Evolutionary conservation across 2,888 invertebrate genomes (phyloP).

Genomic region (Selenia dentaria): DNA sequence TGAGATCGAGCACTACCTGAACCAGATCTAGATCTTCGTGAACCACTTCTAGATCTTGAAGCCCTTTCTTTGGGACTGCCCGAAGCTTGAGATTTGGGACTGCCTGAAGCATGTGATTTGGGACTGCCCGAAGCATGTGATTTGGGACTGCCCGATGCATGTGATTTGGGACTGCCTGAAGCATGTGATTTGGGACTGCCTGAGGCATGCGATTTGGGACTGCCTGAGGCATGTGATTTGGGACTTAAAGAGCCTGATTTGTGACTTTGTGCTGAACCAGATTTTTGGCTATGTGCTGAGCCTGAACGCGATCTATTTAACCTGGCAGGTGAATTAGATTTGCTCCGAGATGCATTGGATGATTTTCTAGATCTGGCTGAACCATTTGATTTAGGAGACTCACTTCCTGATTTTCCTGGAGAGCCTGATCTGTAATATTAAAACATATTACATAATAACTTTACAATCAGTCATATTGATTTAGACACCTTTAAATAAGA

Average conservation of each 20-base stretch:
- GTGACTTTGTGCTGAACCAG: slow-evolving; percentile 72
- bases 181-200: slow-evolving; percentile 71
- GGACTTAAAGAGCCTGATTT: slow-evolving; percentile 76
- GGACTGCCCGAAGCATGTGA: no score
- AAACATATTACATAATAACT: neutral
- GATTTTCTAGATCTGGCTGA: slow-evolving; percentile 64
- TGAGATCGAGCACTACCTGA: slow-evolving; percentile 61
- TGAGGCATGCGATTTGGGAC: slow-evolving; percentile 58
- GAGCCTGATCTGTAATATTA: slow-evolving; percentile 64
- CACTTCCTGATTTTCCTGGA: slow-evolving; percentile 68
- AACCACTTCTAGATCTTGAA: no score
- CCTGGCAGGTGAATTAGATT: slow-evolving; percentile 71
- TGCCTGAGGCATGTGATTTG: slow-evolving; percentile 72
- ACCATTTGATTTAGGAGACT: slow-evolving; percentile 70
- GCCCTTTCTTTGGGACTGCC: no score
- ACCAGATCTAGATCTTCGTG: no score
- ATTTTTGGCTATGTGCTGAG: slow-evolving; percentile 73
- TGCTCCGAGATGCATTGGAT: slow-evolving; percentile 69
- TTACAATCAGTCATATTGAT: no score
- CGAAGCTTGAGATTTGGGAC: no score
- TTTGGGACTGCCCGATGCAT: no score
- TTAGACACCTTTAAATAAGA: no score
- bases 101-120: no score
- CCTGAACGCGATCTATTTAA: slow-evolving; percentile 74
- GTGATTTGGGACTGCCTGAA: no score